Evolutionary conservation across 1,140 invertebrate species (phyloP), one percentile per base, ranked within the genome.

Genomic region (Zaprionus lachaisei): DNA sequence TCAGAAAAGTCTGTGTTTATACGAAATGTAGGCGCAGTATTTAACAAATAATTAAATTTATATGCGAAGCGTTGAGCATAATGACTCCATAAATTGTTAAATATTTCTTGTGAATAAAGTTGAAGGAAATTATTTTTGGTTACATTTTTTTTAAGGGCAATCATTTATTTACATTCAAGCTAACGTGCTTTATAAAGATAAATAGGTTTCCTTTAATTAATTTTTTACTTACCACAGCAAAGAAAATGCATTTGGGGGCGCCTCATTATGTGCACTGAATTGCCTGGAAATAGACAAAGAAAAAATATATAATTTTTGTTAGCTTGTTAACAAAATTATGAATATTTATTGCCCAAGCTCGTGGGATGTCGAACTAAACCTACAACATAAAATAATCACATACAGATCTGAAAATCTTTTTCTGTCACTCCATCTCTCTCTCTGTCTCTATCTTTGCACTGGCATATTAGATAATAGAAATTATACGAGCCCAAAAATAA

Each of bases 311-410:
- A 38, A 57, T 80, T 79, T 56, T 66, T 65, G 44, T 28, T 44
- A 14, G 72, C 72, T 77, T 72, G 66, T 83, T 80, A 83, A 65
- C 58, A 77, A 85, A 86, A 87, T 77, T 82, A 87, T 87, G 72
- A 86, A 89, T 89, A 89, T 89, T 87, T 87, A 89, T 89, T 89
- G 55, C 84, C 62, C 57, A 71, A 89, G 57, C 70, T 72, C 81
- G 83, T 83, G 81, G 77, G 83, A 87, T 69, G 80, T 55, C 83
- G 17, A 64, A 72, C 44, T 41, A 61, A 68, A 73, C 55, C 57
- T 17, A 9, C 41, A 47, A 20, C 41, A 47, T 4, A 17, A 47
- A 22, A 69, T 68, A 60, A 65, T 80, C 69, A 80, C 80, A 81
- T 71, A 70, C 72, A 20, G 38, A 28, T n/a, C 61, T 51, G 20